A percentile compares a stretch with the other conserved stretches of the same genome.
Conservation (phyloP, 2,113 vertebrate genomes). For the Alexandromys fortis region DNA sequence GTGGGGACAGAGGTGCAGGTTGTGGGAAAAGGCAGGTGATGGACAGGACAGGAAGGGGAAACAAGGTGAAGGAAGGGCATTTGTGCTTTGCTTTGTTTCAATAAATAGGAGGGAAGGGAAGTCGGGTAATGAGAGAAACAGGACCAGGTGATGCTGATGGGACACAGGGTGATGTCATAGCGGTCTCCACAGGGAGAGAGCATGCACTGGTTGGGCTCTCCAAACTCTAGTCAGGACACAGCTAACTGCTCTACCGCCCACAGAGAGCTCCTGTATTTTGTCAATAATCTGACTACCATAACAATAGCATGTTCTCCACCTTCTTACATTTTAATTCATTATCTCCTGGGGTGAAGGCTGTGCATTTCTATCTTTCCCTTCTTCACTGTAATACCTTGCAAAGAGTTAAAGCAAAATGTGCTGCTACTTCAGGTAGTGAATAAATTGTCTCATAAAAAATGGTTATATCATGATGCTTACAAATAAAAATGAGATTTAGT, state of each 20-base stretch:
- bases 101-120: not conserved
- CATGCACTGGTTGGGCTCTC: rapidly evolving
- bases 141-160: not conserved
- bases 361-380: not conserved
- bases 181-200: not conserved
- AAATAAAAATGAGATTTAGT: not conserved
- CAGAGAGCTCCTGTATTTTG: not conserved
- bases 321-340: not conserved
- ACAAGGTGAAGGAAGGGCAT: not conserved
- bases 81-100: not conserved
- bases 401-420: slow-evolving; percentile 20
- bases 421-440: not conserved
- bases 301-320: not conserved
- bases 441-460: slow-evolving; percentile 1
- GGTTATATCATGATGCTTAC: not conserved
- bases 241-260: not conserved
- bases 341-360: not conserved
- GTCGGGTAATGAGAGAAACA: not conserved
- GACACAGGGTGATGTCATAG: not conserved
- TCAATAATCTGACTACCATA: not conserved
- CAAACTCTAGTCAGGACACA: too few relatives aligned
- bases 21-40: not conserved
- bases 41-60: not conserved
- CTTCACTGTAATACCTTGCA: not conserved
- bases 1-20: not conserved